Evolutionary conservation across 2,888 invertebrate genomes (phyloP), one percentile per base, ranked within the genome.

Genomic region (Tromatobia lineatoria): DNA sequence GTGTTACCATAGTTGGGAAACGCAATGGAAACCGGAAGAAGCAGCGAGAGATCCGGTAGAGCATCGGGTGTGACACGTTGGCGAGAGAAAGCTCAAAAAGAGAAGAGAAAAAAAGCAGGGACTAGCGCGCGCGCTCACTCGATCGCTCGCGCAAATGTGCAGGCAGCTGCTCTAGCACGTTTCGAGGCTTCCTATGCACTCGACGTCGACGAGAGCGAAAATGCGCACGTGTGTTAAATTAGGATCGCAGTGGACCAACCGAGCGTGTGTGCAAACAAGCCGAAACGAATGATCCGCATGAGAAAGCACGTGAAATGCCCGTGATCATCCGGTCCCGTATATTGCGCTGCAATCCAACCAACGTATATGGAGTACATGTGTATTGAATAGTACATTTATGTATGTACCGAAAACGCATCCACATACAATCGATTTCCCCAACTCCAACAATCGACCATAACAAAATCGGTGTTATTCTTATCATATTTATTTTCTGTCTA

Each of bases 251-350:
- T 66, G 78, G 66, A 79, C 75, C 78, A 85, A 64, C 81, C 78
- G 79, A 71, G 75, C 82, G 79, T 82, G 74, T 73, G 75, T 83
- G 85, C 88, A 90, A 91, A 90, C 88, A 89, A 88, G 86, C 84
- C 86, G 86, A 83, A 82, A 86, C 83, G 88, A 88, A 89, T 89
- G 88, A 90, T 88, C 85, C 80, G 88, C 88, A 88, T 85, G 87
- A 87, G 85, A 70, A 81, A 87, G 59, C 85, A 81, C 78, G 85
- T 76, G 83, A 88, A 87, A 88, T 87, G 83, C 86, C 66, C 45
- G 50, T 61, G 76, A 81, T 81, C 79, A 29, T 75, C 73, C 57
- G 79, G 73, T 75, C 74, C 59, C 84, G 42, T 23, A 74, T 75
- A 74, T 66, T 54, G 54, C 74, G 34, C 13, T n/a, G 29, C 42